A percentile compares a stretch with the other conserved stretches of the same genome.
Evolutionary conservation across 1,140 invertebrate species (phyloP).

Genomic region (Drosophila miranda): DNA sequence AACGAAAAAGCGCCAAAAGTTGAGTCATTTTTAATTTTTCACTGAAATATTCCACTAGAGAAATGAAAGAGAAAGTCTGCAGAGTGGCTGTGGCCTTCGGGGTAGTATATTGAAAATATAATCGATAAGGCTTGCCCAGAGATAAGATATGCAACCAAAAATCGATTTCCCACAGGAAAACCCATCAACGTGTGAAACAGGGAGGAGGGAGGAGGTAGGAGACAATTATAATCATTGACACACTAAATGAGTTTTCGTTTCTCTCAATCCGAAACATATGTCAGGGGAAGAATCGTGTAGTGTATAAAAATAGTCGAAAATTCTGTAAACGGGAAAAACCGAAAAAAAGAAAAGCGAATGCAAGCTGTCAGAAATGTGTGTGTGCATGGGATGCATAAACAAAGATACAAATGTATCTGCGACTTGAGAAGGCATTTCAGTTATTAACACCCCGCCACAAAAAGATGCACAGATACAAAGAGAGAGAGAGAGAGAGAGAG

Average conservation of each 20-base stretch:
- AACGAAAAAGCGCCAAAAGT: not conserved
- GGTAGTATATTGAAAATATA: not conserved
- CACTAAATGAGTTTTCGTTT: slow-evolving; percentile 45
- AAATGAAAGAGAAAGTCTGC: slow-evolving; percentile 1
- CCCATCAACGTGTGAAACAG: no score
- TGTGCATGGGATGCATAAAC: slow-evolving; percentile 39
- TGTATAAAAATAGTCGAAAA: slow-evolving; percentile 55
- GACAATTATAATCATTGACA: slow-evolving; percentile 48
- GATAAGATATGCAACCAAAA: slow-evolving; percentile 4
- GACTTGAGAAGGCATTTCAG: slow-evolving; percentile 33
- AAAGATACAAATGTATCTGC: slow-evolving; percentile 50
- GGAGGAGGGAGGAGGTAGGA: not conserved
- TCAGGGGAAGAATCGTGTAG: slow-evolving; percentile 19
- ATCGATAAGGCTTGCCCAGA: slow-evolving; percentile 2
- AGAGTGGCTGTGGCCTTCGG: slow-evolving; percentile 14
- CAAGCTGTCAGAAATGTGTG: slow-evolving; percentile 25
- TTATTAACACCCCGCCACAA: slow-evolving; percentile 52
- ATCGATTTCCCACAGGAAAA: slow-evolving; percentile 18
- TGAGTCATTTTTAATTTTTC: slow-evolving; percentile 24
- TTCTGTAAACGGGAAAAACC: slow-evolving; percentile 10
- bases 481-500: slow-evolving; percentile 6
- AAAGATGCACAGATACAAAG: slow-evolving; percentile 2
- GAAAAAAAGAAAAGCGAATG: slow-evolving; percentile 14
- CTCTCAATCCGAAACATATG: slow-evolving; percentile 58
- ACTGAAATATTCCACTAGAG: slow-evolving; percentile 1